Conservation (phyloP, 1,140 invertebrate genomes). For the Penaeus japonicus region DNA sequence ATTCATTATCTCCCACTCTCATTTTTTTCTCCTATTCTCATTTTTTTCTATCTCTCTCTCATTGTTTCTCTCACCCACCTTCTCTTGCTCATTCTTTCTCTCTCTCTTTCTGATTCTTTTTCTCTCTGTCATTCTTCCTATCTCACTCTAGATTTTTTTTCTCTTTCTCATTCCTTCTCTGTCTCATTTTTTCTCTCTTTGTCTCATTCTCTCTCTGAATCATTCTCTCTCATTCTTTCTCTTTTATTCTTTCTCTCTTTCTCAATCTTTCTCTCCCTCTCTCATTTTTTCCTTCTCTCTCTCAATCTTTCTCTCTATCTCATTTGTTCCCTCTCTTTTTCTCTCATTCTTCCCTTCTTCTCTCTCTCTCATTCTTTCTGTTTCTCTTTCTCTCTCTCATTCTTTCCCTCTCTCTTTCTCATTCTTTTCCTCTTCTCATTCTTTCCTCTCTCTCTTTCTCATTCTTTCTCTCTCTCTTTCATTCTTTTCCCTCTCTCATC, state of each 20-base stretch:
- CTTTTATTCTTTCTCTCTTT: too few species aligned
- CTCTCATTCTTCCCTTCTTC: background rate
- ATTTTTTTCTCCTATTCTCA: background rate
- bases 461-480: background rate
- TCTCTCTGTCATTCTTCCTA: background rate
- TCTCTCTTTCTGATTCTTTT: too few species aligned
- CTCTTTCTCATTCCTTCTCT: background rate
- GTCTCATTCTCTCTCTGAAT: too few species aligned
- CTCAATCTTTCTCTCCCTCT: background rate
- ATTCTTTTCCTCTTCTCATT: background rate
- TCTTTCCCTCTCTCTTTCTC: background rate
- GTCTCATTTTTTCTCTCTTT: background rate
- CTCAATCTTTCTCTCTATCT: too few species aligned
- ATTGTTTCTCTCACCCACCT: too few species aligned
- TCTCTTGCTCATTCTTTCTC: too few species aligned
- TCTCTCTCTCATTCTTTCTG: conserved; percentile 20
- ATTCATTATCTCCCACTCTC: background rate
- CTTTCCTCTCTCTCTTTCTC: background rate
- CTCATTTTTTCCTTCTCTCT: background rate
- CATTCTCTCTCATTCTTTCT: too few species aligned
- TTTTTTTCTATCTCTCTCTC: background rate
- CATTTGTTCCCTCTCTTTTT: too few species aligned
- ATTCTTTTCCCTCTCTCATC: conserved; percentile 13
- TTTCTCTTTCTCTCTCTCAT: background rate
- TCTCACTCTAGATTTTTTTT: background rate